Evolutionary conservation across 2,113 vertebrate genomes (phyloP), one percentile per base, ranked within the genome.

Genomic region (Scytalopus superciliaris): DNA sequence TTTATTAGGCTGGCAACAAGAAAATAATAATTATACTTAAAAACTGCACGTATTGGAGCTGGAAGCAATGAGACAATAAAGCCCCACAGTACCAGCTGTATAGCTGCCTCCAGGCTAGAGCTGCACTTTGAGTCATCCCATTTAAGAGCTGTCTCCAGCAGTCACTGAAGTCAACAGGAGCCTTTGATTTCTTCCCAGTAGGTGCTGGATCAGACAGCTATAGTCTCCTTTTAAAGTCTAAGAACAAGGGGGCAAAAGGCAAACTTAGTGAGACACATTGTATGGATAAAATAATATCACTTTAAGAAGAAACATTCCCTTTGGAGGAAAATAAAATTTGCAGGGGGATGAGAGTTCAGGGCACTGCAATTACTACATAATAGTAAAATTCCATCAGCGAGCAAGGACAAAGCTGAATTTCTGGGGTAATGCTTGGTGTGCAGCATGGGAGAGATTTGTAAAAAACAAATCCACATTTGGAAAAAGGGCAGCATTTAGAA

Each of bases 181-280:
- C 49, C 89, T 95, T 95, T 95, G 96, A 96, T 96, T 94, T 95
- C 93, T 68, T 84, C 87, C 89, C 89, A 62, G 89, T 89, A 75
- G 93, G 73, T 64, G 60, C 57, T 87, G 47, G 76, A 92, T 94
- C 92, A 82, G 87, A 89, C 47, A 90, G 90, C 56, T 94, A 8
- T 19, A 68, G 68, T 30, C 42, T 87, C 25, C 28, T 94, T 93
- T 96, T 60, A 87, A 94, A 93, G 57, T 81, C 56, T 89, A 89
- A 84, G 86, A 95, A 90, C 76, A 87, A 82, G 64, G 47, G 72
- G 64, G 69, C 66, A 89, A 93, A 92, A 95, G 80, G 83, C 73
- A 94, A 90, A 60, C 84, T 92, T 64, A 81, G 69, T 42, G 62
- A 86, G 73, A 49, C 76, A 75, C 73, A 19, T 15, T 50, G 40